Base-by-base conservation (phyloP, 2,888 invertebrate genomes). In the Nipponacmea schrenckii region DNA sequence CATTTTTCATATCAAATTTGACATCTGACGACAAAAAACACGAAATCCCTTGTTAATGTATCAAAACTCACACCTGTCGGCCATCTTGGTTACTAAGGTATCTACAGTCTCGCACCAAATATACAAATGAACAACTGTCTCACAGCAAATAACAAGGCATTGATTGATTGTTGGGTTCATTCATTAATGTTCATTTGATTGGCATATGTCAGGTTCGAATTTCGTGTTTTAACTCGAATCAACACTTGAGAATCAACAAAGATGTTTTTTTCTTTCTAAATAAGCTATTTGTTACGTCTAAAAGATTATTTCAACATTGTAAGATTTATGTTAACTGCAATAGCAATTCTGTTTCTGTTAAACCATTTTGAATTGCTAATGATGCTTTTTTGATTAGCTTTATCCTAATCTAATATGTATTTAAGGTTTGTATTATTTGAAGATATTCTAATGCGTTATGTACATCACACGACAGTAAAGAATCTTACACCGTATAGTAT, bases 51-150 rank as follows among this genome's bases (percentile, higher is more conserved):
- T 56, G 56, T 56, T 20, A 56, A 56, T 24, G 20, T 24, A 56
- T 24, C 56, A 56, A 24, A 10, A 8, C 20, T 24, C 20, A 24
- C 56, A 56, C 56, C 56, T 56, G 56, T 14, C 24, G 20, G 56
- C 56, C 56, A 56, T 56, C 24, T 56, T 56, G 56, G 56, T 56
- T 56, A 24, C 56, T 56, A 56, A 2, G 56, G 56, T 56, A 56
- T 56, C 20, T 20, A 20, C 24, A 24, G 56, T 24, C 24, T 24
- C 56, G 56, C 56, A 56, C 24, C 56, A 56, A 56, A 56, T 56
- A 56, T 56, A 56, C 56, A 56, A 56, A 24, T 24, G 56, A 56
- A 56, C 56, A 56, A 56, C 56, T 56, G 56, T 56, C 56, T 56
- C 10, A 24, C 56, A 56, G 56, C 56, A 24, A 56, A 56, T 56